Evolutionary conservation across 2,113 vertebrate genomes (phyloP).

Genomic region (Erythrocercus mccallii): DNA sequence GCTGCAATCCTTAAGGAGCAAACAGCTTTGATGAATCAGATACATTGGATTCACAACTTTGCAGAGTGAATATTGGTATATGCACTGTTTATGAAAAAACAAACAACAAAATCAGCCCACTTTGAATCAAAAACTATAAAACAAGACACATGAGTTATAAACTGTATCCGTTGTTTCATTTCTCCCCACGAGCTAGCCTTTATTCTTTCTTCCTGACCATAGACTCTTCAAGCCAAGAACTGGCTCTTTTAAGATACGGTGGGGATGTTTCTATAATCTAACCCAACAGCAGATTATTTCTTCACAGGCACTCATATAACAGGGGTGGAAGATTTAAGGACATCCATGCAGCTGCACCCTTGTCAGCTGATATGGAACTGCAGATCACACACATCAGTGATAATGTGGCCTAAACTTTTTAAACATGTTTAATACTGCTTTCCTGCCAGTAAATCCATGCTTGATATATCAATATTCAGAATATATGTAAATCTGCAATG

Average conservation of each 20-base stretch:
- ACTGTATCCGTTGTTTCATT: neutral
- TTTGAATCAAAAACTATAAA: neutral
- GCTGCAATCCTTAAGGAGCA: neutral
- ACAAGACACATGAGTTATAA: neutral
- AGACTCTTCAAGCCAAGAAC: neutral
- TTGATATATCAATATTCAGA: neutral
- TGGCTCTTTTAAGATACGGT: neutral
- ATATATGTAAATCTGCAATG: neutral
- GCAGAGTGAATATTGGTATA: neutral
- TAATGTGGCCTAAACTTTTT: neutral
- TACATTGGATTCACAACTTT: neutral
- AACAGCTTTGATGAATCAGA: neutral
- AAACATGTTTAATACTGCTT: neutral
- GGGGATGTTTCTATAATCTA: neutral
- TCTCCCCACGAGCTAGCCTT: neutral
- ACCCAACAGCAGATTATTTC: neutral
- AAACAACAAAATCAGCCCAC: neutral
- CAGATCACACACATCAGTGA: neutral
- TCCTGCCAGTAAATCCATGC: neutral
- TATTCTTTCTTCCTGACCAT: neutral
- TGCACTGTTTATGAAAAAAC: neutral
- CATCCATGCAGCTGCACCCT: neutral
- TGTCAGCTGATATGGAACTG: neutral
- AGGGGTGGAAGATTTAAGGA: neutral
- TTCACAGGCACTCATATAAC: neutral